Evolutionary conservation across 1,140 invertebrate genomes (phyloP), one percentile per base, ranked within the genome.

Genomic region (Drosophila simulans): DNA sequence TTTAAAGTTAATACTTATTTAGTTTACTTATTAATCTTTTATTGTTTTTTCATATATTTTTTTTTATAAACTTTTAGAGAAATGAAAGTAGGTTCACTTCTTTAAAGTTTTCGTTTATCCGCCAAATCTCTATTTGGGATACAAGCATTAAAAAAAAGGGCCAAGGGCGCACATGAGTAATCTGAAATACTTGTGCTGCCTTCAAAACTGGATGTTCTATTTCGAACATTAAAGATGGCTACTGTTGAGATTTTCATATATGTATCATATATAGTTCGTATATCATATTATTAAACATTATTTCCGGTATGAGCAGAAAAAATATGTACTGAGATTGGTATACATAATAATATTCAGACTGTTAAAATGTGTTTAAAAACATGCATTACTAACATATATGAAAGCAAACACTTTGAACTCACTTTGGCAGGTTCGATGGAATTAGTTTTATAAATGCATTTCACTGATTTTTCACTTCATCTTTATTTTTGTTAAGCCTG

Each of bases 111-210:
- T 8, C 31, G 8, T 31, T 31, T 31, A 31, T 63, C 35, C 15
- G 11, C 27, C 45, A 51, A 59, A 43, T 68, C 37, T 45, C 46
- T 17, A 53, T 68, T 65, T 53, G 15, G 65, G 64, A 68, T 65
- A 68, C 59, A 68, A 68, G 65, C 59, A 65, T 65, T 52, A 49
- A 5, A 37, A 66, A 60, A 68, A 52, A 65, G 46, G 64, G 64
- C 64, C 64, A 68, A 68, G 64, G 64, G 64, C 64, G 64, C 46
- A 15, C 60, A 68, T 68, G 46, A 68, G 60, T 65, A 68, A 52
- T 68, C 12, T 15, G 35, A 43, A 65, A 46, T 25, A 17, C 34
- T 59, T 15, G 25, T 5, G 13, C 37, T 42, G 31, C n/a, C 4
- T 20, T 58, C 25, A 31, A 40, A 58, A 62, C 20, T 39, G 27